A percentile compares a stretch with the other conserved stretches of the same genome.
Conservation (phyloP, 2,113 vertebrate species). For the Aleadryas rufinucha region DNA sequence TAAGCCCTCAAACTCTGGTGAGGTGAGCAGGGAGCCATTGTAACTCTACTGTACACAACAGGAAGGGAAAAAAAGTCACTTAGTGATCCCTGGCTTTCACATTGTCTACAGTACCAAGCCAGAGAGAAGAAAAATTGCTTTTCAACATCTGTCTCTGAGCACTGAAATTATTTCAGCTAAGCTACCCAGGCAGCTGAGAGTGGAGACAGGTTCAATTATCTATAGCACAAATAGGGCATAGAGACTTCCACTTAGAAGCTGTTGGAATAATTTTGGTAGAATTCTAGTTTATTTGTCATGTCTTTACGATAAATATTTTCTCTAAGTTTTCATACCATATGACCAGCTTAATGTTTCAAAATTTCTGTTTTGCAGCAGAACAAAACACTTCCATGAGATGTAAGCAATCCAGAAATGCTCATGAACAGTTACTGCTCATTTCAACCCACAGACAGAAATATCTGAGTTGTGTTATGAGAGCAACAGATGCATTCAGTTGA, state of each 20-base stretch:
- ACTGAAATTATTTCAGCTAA: neutral
- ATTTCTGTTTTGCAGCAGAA: neutral
- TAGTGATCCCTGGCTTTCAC: neutral
- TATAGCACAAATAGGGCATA: rapidly evolving
- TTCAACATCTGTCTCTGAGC: neutral
- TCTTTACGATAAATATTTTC: neutral
- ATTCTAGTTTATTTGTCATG: neutral
- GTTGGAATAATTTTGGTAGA: neutral
- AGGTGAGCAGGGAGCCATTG: neutral
- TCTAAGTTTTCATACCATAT: neutral
- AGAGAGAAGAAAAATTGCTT: neutral
- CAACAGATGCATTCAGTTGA: neutral
- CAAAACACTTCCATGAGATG: neutral
- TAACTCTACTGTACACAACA: neutral
- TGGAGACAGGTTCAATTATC: neutral
- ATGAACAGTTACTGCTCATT: neutral
- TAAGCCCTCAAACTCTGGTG: neutral
- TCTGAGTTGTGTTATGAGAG: neutral
- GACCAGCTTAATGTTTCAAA: neutral
- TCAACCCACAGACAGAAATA: neutral
- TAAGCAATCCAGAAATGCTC: neutral
- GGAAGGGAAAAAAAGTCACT: neutral
- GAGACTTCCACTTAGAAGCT: neutral
- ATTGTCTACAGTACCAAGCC: neutral
- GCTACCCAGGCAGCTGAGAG: neutral